Conservation (phyloP, 2,797 vertebrate species). For the Pangasius krempfi region DNA sequence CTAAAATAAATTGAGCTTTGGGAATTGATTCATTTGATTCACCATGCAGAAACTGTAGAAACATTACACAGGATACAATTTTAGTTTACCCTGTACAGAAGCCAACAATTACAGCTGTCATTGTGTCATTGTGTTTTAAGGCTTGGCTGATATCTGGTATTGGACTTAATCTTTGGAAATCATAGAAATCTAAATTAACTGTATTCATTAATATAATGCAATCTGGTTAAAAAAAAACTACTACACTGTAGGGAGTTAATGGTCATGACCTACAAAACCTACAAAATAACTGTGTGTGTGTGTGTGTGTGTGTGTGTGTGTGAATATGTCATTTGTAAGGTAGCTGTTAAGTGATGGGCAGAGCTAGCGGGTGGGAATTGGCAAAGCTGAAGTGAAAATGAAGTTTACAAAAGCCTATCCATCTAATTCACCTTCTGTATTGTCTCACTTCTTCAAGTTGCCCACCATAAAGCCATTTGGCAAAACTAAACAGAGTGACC, state of each 20-base stretch:
- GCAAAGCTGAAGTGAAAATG: not conserved
- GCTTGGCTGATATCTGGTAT: not conserved
- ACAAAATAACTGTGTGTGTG: not conserved
- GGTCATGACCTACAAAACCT: not conserved
- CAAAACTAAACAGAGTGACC: conserved; percentile 13
- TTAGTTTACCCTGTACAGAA: not conserved
- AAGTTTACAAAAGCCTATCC: not conserved
- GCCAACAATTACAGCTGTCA: not conserved
- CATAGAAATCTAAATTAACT: not conserved
- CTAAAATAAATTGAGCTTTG: not conserved
- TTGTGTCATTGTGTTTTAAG: not conserved
- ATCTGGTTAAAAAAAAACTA: too few species aligned
- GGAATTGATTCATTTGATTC: not conserved
- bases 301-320: not conserved
- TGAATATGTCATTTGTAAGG: not conserved
- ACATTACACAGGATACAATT: not conserved
- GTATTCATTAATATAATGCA: not conserved
- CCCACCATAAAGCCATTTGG: conserved; percentile 32
- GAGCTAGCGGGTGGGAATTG: not conserved
- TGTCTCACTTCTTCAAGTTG: not conserved
- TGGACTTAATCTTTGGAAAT: not conserved
- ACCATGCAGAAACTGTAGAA: not conserved
- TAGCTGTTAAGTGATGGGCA: conserved; percentile 1
- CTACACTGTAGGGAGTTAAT: too few species aligned
- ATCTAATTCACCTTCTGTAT: not conserved